Conservation (phyloP, 2,888 invertebrate genomes). For the Lacanobia oleracea region DNA sequence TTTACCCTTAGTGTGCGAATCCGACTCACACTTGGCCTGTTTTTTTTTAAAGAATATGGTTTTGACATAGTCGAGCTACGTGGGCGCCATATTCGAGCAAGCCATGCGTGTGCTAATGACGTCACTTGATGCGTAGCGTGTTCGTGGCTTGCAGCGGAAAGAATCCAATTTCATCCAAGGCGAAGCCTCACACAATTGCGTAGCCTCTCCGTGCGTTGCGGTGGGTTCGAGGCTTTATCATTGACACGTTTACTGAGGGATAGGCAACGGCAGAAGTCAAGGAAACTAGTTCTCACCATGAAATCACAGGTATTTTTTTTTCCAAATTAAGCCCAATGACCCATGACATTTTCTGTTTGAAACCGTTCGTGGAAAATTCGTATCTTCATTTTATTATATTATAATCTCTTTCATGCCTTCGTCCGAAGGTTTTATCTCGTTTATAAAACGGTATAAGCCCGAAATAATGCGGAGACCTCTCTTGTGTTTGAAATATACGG, state of each 20-base stretch:
- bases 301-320: conserved; percentile 28
- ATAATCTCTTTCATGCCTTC: conserved; percentile 62
- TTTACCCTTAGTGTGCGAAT: too few relatives aligned
- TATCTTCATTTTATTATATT: conserved; percentile 56
- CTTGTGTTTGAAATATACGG: conserved; percentile 48
- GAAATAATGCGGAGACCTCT: conserved; percentile 67
- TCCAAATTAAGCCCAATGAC: conserved; percentile 48
- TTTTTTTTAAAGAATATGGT: too few relatives aligned
- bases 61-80: too few relatives aligned
- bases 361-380: conserved; percentile 53
- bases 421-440: conserved; percentile 66
- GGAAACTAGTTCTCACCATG: background rate
- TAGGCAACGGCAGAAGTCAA: background rate
- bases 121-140: too few relatives aligned
- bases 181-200: too few relatives aligned
- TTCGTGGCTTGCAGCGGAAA: too few relatives aligned
- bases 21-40: too few relatives aligned
- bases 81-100: too few relatives aligned
- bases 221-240: too few relatives aligned
- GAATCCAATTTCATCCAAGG: too few relatives aligned
- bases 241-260: background rate
- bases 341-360: conserved; percentile 56
- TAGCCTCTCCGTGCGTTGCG: too few relatives aligned
- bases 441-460: conserved; percentile 69
- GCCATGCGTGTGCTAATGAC: too few relatives aligned